Conservation (phyloP, 1,140 invertebrate genomes). For the Aphelinus certus region DNA sequence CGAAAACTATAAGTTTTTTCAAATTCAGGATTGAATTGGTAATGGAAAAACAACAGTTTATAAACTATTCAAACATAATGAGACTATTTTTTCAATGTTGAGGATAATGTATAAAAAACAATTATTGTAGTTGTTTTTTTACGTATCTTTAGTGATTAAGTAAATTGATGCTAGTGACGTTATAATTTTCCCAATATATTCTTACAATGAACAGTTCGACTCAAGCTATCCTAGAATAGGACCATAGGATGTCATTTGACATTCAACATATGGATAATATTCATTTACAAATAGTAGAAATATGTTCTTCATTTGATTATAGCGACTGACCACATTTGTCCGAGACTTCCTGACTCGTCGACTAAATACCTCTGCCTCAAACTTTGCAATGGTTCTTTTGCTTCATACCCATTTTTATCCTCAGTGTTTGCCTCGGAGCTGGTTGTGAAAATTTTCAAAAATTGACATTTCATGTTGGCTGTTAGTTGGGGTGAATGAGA, state of each 20-base stretch:
- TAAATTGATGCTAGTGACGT: too few species aligned
- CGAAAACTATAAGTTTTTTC: too few species aligned
- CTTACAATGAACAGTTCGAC: too few species aligned
- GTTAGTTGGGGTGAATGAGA: conserved; percentile 41
- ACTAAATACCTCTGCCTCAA: conserved; percentile 58
- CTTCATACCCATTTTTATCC: conserved; percentile 56
- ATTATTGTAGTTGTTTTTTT: too few species aligned
- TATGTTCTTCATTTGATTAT: conserved; percentile 26
- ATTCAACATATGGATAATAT: neutral
- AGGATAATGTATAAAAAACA: too few species aligned
- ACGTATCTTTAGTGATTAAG: too few species aligned
- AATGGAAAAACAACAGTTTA: too few species aligned
- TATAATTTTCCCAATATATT: too few species aligned
- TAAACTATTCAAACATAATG: too few species aligned
- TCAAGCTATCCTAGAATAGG: neutral
- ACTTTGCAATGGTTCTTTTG: conserved; percentile 55
- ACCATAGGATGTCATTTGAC: neutral
- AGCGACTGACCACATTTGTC: conserved; percentile 60
- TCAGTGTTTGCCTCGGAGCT: conserved; percentile 55
- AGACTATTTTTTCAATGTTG: too few species aligned
- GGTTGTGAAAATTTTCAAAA: conserved; percentile 44
- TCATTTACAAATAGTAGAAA: conserved; percentile 8
- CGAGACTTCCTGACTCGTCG: conserved; percentile 57
- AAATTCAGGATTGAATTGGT: too few species aligned
- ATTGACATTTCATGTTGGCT: conserved; percentile 46